These are phyloP conservation scores for Zaprionus bogoriensis DNA, from an alignment of 2,888 invertebrate species.

Conservation along the genomic window DNA sequence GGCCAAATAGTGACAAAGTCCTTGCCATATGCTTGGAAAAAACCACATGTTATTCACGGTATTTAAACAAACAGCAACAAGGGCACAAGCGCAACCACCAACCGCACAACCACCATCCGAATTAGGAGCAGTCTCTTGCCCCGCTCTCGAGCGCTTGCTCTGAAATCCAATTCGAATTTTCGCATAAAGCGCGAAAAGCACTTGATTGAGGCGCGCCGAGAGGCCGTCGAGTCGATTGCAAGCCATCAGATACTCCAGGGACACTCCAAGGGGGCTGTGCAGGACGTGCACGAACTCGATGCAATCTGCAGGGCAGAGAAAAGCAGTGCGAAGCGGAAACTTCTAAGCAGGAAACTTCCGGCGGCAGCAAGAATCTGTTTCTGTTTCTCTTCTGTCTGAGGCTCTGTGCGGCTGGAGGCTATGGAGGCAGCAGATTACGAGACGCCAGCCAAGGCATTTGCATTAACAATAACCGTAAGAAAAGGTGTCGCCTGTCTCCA, in stretches of 20 bases:
- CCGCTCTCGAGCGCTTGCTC: neutral
- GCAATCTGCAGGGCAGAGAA: constrained; percentile 42
- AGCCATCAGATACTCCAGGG: constrained; percentile 54
- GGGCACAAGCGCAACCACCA: constrained; percentile 12
- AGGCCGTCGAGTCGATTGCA: constrained; percentile 10
- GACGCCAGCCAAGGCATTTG: constrained; percentile 48
- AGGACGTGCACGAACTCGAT: constrained; percentile 20
- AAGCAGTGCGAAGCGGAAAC: constrained; percentile 37
- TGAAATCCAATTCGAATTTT: constrained; percentile 81
- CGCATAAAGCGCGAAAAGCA: constrained; percentile 80
- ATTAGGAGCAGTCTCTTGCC: constrained; percentile 59
- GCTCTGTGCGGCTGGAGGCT: neutral
- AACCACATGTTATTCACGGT: constrained; percentile 83
- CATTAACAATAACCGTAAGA: constrained; percentile 56
- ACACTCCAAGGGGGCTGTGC: constrained; percentile 45
- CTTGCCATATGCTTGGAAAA: constrained; percentile 83
- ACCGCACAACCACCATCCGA: constrained; percentile 56
- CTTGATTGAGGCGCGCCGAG: constrained; percentile 74
- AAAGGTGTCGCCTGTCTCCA: constrained; percentile 76
- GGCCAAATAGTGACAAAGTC: constrained; percentile 80
- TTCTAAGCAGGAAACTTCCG: constrained; percentile 20
- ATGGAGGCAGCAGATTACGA: constrained; percentile 53
- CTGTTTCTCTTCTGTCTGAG: neutral
- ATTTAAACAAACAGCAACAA: constrained; percentile 81
- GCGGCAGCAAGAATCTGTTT: constrained; percentile 69